Evolutionary conservation across 2,113 vertebrate genomes (phyloP), one percentile per base, ranked within the genome.

Genomic region (Girardinichthys multiradiatus): DNA sequence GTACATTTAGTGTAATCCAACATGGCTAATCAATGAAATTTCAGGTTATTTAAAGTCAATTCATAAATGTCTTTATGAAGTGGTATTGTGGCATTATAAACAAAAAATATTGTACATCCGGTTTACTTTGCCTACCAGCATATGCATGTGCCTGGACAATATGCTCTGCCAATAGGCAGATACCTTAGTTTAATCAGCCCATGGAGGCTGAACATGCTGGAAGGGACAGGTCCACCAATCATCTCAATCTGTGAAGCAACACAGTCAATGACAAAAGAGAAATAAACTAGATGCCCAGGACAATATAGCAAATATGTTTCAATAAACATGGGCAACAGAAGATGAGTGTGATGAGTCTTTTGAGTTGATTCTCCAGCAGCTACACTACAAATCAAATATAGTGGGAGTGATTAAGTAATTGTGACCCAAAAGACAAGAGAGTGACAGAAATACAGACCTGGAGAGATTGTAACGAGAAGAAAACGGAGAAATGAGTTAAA

Each of bases 141-240:
- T 11, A 4, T 57, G 48, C 45, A 59, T 79, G 39, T n/a, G 33
- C 79, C 58, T 79, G 81, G 68, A 13, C 89, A 90, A 90, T 90
- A 76, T 85, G 83, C 70, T 81, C 59, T 19, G 42, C 81, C 64
- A 0, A 89, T 89, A 89, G 80, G 57, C 69, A 69, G 78, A 68
- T 71, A 80, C 75, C 82, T 39, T 70, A 78, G 70, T 62, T 74
- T 39, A 62, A 79, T 59, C 9, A 5, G 65, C 37, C 64, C 3
- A 17, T 28, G 80, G 64, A 69, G 39, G 80, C 30, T 9, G 31
- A 63, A 71, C 84, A 83, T 88, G 87, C 73, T 65, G 65, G 60
- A 85, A 68, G 80, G 70, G 70, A 73, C 74, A 19, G 30, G 9
- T 60, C 48, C 82, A 84, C 89, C 89, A 86, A 90, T 92, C 87